These are phyloP conservation scores for Aphelenchoides fujianensis DNA, from an alignment of 1,140 invertebrate genomes.

Conservation along the genomic window DNA sequence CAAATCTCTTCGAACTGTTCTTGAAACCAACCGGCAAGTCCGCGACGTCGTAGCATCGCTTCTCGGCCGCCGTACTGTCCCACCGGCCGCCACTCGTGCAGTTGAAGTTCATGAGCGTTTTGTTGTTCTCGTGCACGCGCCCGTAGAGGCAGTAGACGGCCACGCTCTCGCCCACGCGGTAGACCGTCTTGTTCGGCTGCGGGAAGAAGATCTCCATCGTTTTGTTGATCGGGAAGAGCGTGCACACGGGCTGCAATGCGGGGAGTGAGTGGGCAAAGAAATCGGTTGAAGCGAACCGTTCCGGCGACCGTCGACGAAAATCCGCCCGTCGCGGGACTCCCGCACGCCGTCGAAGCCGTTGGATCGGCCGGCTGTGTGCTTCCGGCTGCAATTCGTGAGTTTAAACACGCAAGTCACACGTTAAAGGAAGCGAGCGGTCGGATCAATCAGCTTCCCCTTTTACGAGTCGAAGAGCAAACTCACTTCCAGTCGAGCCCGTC, in stretches of 20 bases:
- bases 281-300: not conserved
- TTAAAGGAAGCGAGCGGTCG: too few relatives aligned
- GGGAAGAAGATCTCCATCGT: constrained; percentile 8
- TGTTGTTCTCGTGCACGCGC: not conserved
- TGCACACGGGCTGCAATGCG: not conserved
- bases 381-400: too few relatives aligned
- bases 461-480: not conserved
- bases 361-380: not conserved
- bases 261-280: not conserved
- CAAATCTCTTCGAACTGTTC: not conserved
- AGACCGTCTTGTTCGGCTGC: not conserved
- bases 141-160: constrained; percentile 2
- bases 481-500: not conserved
- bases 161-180: not conserved
- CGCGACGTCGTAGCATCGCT: not conserved
- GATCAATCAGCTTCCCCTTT: not conserved
- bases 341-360: not conserved
- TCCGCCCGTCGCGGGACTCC: not conserved
- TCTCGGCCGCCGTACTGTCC: not conserved
- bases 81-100: not conserved
- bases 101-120: constrained; percentile 9
- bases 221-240: constrained; percentile 2
- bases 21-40: not conserved
- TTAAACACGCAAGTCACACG: too few relatives aligned
- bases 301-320: not conserved